A percentile compares a stretch with the other conserved stretches of the same genome.
Evolutionary conservation across 1,140 invertebrate species (phyloP).

Genomic region (Fopius arisanus): DNA sequence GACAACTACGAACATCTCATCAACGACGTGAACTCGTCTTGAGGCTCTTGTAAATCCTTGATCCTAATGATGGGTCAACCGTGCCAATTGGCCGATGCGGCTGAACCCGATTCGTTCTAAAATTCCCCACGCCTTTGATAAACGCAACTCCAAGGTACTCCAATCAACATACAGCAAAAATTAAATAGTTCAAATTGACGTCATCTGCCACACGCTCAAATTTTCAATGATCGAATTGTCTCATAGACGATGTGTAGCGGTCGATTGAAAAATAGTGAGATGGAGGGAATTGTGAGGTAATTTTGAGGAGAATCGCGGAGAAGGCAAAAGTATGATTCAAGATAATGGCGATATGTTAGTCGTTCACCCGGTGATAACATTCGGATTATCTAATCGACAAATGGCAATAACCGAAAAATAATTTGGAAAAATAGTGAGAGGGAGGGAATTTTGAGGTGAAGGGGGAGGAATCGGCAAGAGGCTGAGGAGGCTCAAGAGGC

Average conservation of each 20-base stretch:
- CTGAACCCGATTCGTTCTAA: neutral
- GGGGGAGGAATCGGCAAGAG: neutral
- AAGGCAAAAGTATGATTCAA: no score
- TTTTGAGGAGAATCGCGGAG: no score
- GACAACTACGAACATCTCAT: no score
- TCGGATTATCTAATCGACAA: neutral
- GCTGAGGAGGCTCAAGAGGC: neutral
- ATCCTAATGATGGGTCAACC: conserved; percentile 58
- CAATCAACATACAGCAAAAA: neutral
- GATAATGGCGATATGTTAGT: no score
- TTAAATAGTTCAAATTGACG: no score
- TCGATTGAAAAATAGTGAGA: no score
- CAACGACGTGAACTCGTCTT: neutral
- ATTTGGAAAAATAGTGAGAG: no score
- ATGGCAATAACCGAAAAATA: neutral
- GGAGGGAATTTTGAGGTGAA: neutral
- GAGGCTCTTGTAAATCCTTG: conserved; percentile 43
- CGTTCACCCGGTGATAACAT: no score
- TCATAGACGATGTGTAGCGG: no score
- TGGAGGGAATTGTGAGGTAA: no score
- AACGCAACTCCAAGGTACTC: neutral
- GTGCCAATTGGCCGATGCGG: conserved; percentile 50
- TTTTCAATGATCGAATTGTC: no score
- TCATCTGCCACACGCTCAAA: no score
- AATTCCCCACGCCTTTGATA: neutral